Percentiles rank a stretch among this genome's conserved stretches.
phyloP scores from a whole-genome alignment of 2,113 vertebrate species.

The Erythrocercus mccallii region DNA sequence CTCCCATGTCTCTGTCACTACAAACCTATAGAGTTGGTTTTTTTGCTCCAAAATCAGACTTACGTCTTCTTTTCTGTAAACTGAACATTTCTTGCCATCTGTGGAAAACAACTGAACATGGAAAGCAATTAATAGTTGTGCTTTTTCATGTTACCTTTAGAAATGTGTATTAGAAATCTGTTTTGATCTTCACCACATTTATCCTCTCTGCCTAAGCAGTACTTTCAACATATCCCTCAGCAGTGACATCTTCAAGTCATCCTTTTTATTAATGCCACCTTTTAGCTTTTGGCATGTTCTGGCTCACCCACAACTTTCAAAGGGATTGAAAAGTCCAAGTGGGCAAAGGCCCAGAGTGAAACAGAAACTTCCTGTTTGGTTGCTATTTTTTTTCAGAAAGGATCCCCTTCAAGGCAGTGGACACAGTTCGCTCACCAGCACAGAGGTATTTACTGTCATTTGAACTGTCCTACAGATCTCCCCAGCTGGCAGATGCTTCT shows the following conservation, averaged over 20 bases:
- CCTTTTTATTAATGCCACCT: neutral
- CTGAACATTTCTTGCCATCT: neutral
- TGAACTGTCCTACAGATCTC: neutral
- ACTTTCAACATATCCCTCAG: neutral
- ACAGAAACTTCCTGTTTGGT: neutral
- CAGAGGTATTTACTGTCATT: neutral
- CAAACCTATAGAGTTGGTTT: neutral
- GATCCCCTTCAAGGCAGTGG: neutral
- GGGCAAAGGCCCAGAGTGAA: neutral
- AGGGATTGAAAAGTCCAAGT: neutral
- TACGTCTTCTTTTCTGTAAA: neutral
- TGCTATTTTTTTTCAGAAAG: neutral
- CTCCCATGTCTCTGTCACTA: neutral
- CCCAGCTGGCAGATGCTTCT: neutral
- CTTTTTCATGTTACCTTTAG: neutral
- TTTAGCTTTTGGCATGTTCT: neutral
- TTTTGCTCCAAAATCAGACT: neutral
- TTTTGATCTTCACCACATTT: neutral
- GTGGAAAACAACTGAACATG: neutral
- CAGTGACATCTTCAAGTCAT: accelerated
- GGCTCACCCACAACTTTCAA: neutral
- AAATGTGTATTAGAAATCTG: neutral
- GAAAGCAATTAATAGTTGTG: neutral
- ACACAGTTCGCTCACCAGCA: neutral
- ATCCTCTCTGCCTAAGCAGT: neutral